These are phyloP conservation scores for Drosophila phalerata DNA, from an alignment of 2,888 invertebrate species.

Conservation along the genomic window DNA sequence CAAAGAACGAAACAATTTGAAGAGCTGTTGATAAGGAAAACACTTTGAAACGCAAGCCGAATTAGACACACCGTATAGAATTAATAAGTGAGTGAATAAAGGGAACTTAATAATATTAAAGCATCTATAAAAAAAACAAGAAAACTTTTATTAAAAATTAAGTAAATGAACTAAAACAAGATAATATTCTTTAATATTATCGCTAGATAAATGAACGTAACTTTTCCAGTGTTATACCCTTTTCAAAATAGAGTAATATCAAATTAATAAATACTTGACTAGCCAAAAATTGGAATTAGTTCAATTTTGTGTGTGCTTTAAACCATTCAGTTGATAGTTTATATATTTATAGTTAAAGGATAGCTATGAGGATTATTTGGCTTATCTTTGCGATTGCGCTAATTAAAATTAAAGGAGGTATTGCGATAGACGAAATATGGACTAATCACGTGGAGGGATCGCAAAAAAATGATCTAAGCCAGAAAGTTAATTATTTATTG, in stretches of 20 bases:
- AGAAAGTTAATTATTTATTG: neutral
- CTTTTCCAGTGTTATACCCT: neutral
- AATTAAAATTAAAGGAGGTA: neutral
- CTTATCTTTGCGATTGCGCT: neutral
- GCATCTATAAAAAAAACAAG: too few relatives aligned
- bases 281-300: neutral
- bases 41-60: neutral
- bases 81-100: neutral
- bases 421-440: neutral
- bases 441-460: too few relatives aligned
- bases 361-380: conserved; percentile 3
- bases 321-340: neutral
- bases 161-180: neutral
- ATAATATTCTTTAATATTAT: neutral
- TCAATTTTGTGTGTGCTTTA: neutral
- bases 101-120: too few relatives aligned
- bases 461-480: neutral
- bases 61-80: neutral
- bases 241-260: neutral
- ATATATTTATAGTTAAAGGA: neutral
- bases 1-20: neutral
- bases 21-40: neutral
- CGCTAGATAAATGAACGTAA: neutral
- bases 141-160: neutral
- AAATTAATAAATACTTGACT: neutral